Base-by-base conservation (phyloP, 2,113 vertebrate species). In the Zonotrichia leucophrys region DNA sequence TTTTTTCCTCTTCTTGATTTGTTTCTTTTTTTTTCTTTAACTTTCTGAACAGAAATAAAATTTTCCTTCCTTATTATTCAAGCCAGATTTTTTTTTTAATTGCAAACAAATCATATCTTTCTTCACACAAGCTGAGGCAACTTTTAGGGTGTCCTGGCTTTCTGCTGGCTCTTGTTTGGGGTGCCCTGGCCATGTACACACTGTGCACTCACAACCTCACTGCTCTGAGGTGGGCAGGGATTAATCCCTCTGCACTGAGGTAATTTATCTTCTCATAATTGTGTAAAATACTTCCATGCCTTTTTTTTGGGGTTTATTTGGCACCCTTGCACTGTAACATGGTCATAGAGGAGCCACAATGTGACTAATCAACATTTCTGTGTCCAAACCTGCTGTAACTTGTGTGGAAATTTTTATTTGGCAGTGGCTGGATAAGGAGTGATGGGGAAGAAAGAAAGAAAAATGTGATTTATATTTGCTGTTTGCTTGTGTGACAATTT, bases 401-500 rank as follows among this genome's bases (percentile, higher is more conserved):
- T 60, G 21, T 18, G 42, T 47, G 62, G 87, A 70, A 67, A 87
- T 87, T 59, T 87, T 87, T 23, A 39, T 55, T 70, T 91, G 89
- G 42, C 35, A 30, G 35, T 84, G 73, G 33, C 87, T 94, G 81
- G 77, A 78, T 24, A 67, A 74, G 81, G 55, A 77, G 12, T 12
- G 68, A 91, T 70, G 83, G 58, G 31, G 77, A 87, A 63, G 74
- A 47, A 87, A 84, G 66, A 55, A 63, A 46, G 77, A 50, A 91
- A 87, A 75, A 92, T 28, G 30, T 56, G 70, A 91, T 15, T 95
- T 70, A 10, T 1, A 21, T 91, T 83, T 72, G 44, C 27, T 89
- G 0, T 87, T 92, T 87, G 33, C 78, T 44, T 41, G 17, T 69
- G 31, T 73, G 78, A 82, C 56, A 60, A 41, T 91, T 93, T 60